Conservation (phyloP, 2,888 invertebrate species). For the Athrips mouffetella region DNA sequence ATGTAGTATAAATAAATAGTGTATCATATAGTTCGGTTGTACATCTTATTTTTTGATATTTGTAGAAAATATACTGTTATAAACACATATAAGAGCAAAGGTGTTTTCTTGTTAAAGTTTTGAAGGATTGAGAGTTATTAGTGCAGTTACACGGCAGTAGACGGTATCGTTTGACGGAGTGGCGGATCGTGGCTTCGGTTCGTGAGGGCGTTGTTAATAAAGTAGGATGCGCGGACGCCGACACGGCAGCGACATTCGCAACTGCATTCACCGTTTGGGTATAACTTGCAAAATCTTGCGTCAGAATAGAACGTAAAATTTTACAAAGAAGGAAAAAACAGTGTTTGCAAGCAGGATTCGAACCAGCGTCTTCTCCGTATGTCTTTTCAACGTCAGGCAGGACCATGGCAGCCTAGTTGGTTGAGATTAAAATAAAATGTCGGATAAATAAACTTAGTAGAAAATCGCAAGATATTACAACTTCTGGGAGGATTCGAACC, state of each 20-base stretch:
- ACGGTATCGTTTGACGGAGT: slow-evolving; percentile 39
- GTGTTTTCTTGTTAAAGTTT: neutral
- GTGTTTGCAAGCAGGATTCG: too few relatives aligned
- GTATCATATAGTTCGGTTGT: neutral
- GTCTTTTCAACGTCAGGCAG: too few relatives aligned
- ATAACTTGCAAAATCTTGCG: slow-evolving; percentile 53
- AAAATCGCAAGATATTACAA: too few relatives aligned
- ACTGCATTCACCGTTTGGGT: slow-evolving; percentile 55
- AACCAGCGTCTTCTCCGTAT: too few relatives aligned
- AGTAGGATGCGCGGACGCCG: slow-evolving; percentile 50
- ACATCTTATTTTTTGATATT: neutral
- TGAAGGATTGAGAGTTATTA: slow-evolving; percentile 14
- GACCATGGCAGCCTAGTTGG: too few relatives aligned
- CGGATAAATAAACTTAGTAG: too few relatives aligned
- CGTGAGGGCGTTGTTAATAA: slow-evolving; percentile 66
- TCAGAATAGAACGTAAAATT: slow-evolving; percentile 40
- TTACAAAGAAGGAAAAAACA: too few relatives aligned
- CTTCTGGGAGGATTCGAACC: too few relatives aligned
- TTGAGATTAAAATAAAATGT: too few relatives aligned
- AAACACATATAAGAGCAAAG: too few relatives aligned
- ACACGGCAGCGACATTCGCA: slow-evolving; percentile 45
- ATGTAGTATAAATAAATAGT: too few relatives aligned
- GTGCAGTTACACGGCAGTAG: slow-evolving; percentile 19
- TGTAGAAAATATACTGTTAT: too few relatives aligned
- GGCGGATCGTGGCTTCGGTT: slow-evolving; percentile 53